These are phyloP conservation scores for Diachasmimorpha longicaudata DNA, from an alignment of 1,140 invertebrate genomes.

Conservation along the genomic window DNA sequence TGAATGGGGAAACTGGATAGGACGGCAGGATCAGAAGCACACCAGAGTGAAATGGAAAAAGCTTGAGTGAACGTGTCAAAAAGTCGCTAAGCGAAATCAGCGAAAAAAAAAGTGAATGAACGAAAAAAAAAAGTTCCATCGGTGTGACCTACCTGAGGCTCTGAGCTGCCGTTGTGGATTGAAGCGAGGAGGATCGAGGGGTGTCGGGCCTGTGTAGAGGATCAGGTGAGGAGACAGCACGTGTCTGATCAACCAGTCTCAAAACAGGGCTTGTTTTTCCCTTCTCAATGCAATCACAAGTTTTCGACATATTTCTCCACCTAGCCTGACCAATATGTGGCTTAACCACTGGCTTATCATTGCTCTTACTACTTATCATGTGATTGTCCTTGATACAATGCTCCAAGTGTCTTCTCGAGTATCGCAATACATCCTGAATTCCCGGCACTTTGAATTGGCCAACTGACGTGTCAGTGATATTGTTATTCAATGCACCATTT, in stretches of 20 bases:
- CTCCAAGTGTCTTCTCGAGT: slow-evolving; percentile 33
- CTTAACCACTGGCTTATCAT: slow-evolving; percentile 19
- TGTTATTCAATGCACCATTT: slow-evolving; percentile 11
- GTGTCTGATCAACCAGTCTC: slow-evolving; percentile 53
- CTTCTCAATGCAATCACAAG: slow-evolving; percentile 57
- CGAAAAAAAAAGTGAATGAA: neutral
- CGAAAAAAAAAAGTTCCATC: no score
- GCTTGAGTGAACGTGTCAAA: no score
- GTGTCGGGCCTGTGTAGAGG: slow-evolving; percentile 61
- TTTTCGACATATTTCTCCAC: slow-evolving; percentile 56
- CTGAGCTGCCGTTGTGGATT: slow-evolving; percentile 50
- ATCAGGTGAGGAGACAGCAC: slow-evolving; percentile 65
- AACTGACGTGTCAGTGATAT: neutral
- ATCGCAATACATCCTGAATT: slow-evolving; percentile 30
- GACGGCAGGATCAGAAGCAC: no score
- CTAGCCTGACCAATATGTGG: slow-evolving; percentile 48
- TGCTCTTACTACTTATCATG: slow-evolving; percentile 20
- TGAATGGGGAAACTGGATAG: no score
- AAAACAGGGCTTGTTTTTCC: slow-evolving; percentile 53
- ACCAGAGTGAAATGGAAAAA: no score
- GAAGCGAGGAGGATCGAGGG: slow-evolving; percentile 52
- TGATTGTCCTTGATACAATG: neutral
- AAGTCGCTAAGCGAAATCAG: neutral
- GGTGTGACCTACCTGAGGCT: slow-evolving; percentile 56
- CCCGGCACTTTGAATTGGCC: slow-evolving; percentile 34